Base-by-base conservation (phyloP, 1,140 invertebrate genomes). In the Pachypeltis micranthus region DNA sequence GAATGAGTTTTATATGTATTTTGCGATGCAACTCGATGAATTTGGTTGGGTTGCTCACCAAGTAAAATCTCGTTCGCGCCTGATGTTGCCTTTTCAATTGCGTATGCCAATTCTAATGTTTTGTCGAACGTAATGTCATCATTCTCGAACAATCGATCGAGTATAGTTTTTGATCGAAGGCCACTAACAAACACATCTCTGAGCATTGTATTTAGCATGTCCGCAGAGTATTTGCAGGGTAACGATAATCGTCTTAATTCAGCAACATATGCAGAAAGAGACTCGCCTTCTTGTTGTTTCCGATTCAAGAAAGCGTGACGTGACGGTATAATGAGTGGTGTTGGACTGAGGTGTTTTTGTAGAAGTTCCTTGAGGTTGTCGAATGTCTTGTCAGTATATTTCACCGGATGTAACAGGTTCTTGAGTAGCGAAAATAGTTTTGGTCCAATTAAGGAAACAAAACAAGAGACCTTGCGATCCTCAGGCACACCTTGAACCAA, bases 241-340 rank as follows among this genome's bases (percentile, higher is more conserved):
- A 51, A 10, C 4, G 47, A 10, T 21, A 51, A 21, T 21, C 47
- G 12, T 51, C 47, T 7, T 10, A 51, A 21, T 21, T 51, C 47
- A 10, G 47, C 47, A 21, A 51, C 47, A 21, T 51, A 51, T 7
- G 47, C 4, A 51, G 47, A 51, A 4, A 51, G 31, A 10, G 47
- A 51, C 47, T 51, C 47, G 23, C 47, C 47, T 51, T 51, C 47
- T 4, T 51, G 47, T 21, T 51, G 47, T 51, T 51, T 51, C 4
- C 47, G 47, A 51, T 51, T 51, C 10, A 51, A 21, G 47, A 51
- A 51, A 16, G 47, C 47, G 21, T 51, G 47, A 10, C 47, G 47
- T 4, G 47, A 51, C 4, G 47, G 47, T 51, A 51, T 51, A 4
- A 14, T 4, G 4, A 51, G 21, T 21, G 47, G 47, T 21, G 47